Conservation (phyloP, 30 jellyfish, hydroid and myxozoan species). For the Phacellophora camtschatica region DNA sequence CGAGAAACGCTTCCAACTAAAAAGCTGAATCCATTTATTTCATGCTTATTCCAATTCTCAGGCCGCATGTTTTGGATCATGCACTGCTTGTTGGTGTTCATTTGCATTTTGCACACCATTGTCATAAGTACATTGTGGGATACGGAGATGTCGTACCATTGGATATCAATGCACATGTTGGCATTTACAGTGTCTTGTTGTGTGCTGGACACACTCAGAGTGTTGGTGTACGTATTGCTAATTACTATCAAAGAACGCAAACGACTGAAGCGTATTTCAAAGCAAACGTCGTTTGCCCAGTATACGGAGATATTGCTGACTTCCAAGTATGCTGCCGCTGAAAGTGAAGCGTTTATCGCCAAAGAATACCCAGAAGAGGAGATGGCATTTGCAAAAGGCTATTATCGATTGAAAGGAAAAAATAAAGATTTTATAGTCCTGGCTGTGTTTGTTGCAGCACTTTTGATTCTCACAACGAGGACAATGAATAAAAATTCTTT, state of each 20-base stretch:
- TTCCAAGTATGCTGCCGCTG: slow-evolving; percentile 35
- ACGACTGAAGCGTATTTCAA: not conserved
- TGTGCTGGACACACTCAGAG: slow-evolving; percentile 29
- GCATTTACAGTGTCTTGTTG: slow-evolving; percentile 24
- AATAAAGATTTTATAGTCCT: slow-evolving; percentile 17
- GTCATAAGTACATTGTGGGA: slow-evolving; percentile 40
- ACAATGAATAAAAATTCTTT: slow-evolving; percentile 36
- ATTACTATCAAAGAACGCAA: slow-evolving; percentile 50
- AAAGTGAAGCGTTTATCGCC: slow-evolving; percentile 3
- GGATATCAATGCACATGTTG: slow-evolving; percentile 36
- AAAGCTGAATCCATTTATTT: not conserved
- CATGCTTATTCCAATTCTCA: not conserved
- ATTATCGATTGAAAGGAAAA: slow-evolving; percentile 50
- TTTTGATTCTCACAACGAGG: slow-evolving; percentile 36
- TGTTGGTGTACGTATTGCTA: slow-evolving; percentile 3
- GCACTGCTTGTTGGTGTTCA: slow-evolving; percentile 1
- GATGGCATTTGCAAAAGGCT: slow-evolving; percentile 21
- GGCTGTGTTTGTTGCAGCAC: slow-evolving; percentile 4
- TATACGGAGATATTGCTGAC: not conserved
- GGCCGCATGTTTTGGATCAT: slow-evolving; percentile 33
- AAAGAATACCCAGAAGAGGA: slow-evolving; percentile 27
- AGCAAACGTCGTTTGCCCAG: not conserved
- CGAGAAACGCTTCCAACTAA: slow-evolving; percentile 39
- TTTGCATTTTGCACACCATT: slow-evolving; percentile 17
- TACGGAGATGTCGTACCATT: slow-evolving; percentile 25